These are phyloP conservation scores for Cnemophilus loriae DNA, from an alignment of 2,113 vertebrate genomes.

Conservation along the genomic window DNA sequence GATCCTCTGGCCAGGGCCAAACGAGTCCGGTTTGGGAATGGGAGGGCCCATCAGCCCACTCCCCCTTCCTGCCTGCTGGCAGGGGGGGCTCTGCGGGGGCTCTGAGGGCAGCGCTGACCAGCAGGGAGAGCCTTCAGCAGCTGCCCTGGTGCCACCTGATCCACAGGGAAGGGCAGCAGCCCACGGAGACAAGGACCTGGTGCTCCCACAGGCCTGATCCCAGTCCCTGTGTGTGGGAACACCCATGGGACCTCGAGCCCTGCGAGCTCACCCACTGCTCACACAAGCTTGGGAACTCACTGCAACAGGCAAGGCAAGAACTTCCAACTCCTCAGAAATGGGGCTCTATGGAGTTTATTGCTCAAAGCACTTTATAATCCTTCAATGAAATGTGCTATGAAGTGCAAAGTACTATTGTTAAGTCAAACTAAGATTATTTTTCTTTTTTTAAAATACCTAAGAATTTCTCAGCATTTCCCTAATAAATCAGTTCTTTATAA, in stretches of 20 bases:
- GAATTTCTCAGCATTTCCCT: not conserved
- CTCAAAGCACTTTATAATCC: constrained; percentile 9
- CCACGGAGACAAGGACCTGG: fast-evolving
- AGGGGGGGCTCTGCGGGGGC: not conserved
- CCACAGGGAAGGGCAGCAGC: fast-evolving
- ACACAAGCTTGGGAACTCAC: not conserved
- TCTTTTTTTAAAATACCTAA: not conserved
- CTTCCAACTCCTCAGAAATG: not conserved
- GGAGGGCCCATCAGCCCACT: not conserved
- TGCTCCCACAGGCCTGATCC: fast-evolving
- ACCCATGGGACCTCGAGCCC: not conserved
- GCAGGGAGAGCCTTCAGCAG: not conserved
- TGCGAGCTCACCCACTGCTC: not conserved
- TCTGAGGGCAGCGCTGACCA: not conserved
- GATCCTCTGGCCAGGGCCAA: not conserved
- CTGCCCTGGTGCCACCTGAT: not conserved
- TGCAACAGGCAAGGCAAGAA: not conserved
- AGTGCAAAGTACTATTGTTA: not conserved
- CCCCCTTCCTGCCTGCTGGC: not conserved
- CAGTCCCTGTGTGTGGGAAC: fast-evolving
- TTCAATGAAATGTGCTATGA: not conserved
- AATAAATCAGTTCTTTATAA: constrained; percentile 15
- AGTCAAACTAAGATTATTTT: not conserved
- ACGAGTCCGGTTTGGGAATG: fast-evolving
- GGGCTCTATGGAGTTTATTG: not conserved